A percentile compares a stretch with the other conserved stretches of the same genome.
phyloP scores from a whole-genome alignment of 2,113 vertebrate species.

The Phalacrocorax brasilianus region DNA sequence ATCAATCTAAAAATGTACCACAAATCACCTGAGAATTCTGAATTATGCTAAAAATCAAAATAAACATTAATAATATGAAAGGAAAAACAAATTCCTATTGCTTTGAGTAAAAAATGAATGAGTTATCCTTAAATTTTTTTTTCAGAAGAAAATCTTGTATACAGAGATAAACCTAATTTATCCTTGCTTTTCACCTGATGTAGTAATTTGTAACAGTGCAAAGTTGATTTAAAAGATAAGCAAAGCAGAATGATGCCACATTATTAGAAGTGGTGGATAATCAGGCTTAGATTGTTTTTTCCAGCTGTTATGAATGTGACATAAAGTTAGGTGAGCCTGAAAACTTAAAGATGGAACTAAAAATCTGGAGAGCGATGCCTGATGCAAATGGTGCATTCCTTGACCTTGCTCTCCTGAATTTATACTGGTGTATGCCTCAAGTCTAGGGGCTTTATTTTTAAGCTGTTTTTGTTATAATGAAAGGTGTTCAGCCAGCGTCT shows the following conservation, averaged over 20 bases:
- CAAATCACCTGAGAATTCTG: neutral
- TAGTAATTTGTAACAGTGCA: neutral
- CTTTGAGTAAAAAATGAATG: neutral
- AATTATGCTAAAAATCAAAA: neutral
- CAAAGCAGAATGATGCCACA: neutral
- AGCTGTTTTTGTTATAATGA: neutral
- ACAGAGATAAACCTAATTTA: neutral
- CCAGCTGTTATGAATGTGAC: neutral
- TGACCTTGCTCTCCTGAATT: neutral
- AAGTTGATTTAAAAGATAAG: neutral
- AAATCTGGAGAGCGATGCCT: neutral
- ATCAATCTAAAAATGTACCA: neutral
- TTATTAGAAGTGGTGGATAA: neutral
- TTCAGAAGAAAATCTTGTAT: fast-evolving
- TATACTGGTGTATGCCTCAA: neutral
- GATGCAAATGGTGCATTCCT: neutral
- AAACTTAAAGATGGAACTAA: neutral
- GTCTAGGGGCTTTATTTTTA: neutral
- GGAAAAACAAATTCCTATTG: neutral
- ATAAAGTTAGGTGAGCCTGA: neutral
- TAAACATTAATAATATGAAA: neutral
- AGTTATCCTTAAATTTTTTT: neutral
- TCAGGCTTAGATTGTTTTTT: neutral
- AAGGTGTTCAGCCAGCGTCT: neutral
- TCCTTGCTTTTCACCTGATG: neutral